Evolutionary conservation across 2,888 invertebrate species (phyloP).

Genomic region (Caenorhabditis uteleia): DNA sequence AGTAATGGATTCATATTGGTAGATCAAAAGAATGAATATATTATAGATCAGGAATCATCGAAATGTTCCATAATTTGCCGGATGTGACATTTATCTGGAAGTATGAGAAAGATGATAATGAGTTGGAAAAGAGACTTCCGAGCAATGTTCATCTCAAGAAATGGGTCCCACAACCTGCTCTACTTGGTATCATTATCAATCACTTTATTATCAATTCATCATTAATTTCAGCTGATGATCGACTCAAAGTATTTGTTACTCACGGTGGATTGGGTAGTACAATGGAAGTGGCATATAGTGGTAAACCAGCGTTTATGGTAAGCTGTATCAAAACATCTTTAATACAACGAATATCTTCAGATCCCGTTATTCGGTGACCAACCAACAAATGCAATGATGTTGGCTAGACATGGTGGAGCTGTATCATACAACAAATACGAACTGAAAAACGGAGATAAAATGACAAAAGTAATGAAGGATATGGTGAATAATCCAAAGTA

Average conservation of each 20-base stretch:
- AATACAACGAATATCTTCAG: too few relatives aligned
- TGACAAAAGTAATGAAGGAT: neutral
- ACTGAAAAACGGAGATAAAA: neutral
- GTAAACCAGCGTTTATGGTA: slow-evolving; percentile 20
- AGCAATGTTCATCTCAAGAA: slow-evolving; percentile 15
- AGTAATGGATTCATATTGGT: slow-evolving; percentile 3
- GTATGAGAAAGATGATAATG: slow-evolving; percentile 28
- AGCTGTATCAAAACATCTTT: slow-evolving; percentile 1
- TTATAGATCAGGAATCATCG: slow-evolving; percentile 11
- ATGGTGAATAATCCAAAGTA: slow-evolving; percentile 9
- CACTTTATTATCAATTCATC: too few relatives aligned
- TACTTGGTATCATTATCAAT: too few relatives aligned
- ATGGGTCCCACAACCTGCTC: slow-evolving; percentile 29
- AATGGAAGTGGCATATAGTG: slow-evolving; percentile 20
- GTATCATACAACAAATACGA: slow-evolving; percentile 9
- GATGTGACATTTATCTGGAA: slow-evolving; percentile 39
- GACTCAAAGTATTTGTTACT: slow-evolving; percentile 17
- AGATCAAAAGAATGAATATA: neutral
- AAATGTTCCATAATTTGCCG: slow-evolving; percentile 9
- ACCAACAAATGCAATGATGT: slow-evolving; percentile 21
- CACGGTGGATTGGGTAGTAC: slow-evolving; percentile 31
- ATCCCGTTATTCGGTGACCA: slow-evolving; percentile 28
- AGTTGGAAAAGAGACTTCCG: slow-evolving; percentile 10
- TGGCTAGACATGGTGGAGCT: slow-evolving; percentile 29
- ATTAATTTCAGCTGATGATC: slow-evolving; percentile 2